phyloP scores from a whole-genome alignment of 1,140 invertebrate species.

The Palaemon carinicauda region DNA sequence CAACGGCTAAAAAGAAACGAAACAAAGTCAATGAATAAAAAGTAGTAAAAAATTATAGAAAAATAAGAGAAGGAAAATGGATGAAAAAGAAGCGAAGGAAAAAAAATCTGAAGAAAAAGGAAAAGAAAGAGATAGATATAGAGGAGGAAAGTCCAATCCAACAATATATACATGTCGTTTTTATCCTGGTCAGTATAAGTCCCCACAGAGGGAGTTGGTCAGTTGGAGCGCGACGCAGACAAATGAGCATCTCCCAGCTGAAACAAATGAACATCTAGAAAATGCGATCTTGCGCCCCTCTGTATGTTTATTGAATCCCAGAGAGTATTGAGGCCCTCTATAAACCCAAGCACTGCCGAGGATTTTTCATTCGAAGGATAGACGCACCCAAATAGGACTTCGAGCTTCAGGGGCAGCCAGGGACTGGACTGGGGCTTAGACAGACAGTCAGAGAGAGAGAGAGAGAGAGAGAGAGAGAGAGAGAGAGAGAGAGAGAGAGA shows the following conservation, averaged over 20 bases:
- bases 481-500: too few species aligned
- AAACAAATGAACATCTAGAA: constrained; percentile 55
- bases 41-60: too few species aligned
- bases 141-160: background rate
- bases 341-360: background rate
- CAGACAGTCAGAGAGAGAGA: too few species aligned
- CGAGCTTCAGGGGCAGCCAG: background rate
- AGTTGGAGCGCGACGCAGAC: constrained; percentile 54
- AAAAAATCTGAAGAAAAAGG: background rate
- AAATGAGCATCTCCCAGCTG: constrained; percentile 53
- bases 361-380: constrained; percentile 9
- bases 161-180: constrained; percentile 34
- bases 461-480: too few species aligned
- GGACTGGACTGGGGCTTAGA: too few species aligned
- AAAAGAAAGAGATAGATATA: background rate
- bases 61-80: too few species aligned
- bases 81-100: background rate
- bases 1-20: too few species aligned
- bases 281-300: constrained; percentile 54
- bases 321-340: constrained; percentile 38
- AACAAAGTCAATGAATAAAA: too few species aligned
- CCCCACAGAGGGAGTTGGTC: constrained; percentile 48
- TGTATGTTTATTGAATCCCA: constrained; percentile 56
- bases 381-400: background rate
- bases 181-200: constrained; percentile 6